Conservation (phyloP, 2,797 vertebrate genomes). For the Myripristis murdjan region DNA sequence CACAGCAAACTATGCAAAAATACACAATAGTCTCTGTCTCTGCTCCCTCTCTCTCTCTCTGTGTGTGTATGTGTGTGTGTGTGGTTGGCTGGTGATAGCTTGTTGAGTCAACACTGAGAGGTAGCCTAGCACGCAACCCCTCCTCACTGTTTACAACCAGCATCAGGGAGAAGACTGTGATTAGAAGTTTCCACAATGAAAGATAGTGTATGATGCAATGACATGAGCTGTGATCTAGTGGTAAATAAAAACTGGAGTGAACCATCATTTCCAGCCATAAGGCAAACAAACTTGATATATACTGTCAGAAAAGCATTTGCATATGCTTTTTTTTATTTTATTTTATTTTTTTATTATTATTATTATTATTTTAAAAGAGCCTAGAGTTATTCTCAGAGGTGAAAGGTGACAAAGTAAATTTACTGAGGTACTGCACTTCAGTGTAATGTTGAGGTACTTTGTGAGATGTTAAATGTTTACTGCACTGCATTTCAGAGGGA, state of each 20-base stretch:
- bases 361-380: no score
- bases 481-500: no score
- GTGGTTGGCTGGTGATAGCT: background rate
- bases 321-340: no score
- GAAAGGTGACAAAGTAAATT: no score
- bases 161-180: constrained; percentile 3
- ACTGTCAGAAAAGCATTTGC: no score
- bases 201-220: constrained; percentile 1
- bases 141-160: background rate
- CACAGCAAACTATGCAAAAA: constrained; percentile 7
- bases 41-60: constrained; percentile 12
- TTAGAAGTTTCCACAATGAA: constrained; percentile 5
- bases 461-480: no score
- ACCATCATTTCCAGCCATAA: background rate
- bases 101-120: constrained; percentile 25
- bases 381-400: no score
- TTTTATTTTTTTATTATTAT: no score
- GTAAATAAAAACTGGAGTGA: background rate
- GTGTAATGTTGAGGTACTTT: no score
- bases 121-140: background rate
- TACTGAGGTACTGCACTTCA: no score
- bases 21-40: background rate
- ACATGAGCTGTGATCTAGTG: background rate
- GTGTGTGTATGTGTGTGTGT: constrained; percentile 9
- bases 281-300: no score